These are phyloP conservation scores for Drosophila funebris DNA, from an alignment of 1,140 invertebrate species.

Conservation along the genomic window DNA sequence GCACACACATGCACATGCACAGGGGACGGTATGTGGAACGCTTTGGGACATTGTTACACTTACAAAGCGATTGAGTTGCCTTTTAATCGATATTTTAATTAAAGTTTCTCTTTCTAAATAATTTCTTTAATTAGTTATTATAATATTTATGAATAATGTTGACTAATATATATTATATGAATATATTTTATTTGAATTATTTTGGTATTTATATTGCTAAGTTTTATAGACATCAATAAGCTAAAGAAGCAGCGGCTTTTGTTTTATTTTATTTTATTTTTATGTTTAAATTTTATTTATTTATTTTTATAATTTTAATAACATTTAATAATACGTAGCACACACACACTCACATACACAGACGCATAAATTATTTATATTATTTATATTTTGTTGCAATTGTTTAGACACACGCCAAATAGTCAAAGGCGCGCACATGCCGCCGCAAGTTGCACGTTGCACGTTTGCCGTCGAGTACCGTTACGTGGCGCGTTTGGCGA, in stretches of 20 bases:
- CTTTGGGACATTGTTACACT: conserved; percentile 42
- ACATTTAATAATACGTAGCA: background rate
- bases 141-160: background rate
- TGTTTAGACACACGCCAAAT: conserved; percentile 2
- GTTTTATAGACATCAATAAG: background rate
- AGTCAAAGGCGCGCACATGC: conserved; percentile 33
- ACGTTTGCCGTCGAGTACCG: conserved; percentile 47
- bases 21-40: conserved; percentile 10
- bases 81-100: conserved; percentile 28
- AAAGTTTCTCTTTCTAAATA: conserved; percentile 1
- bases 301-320: background rate
- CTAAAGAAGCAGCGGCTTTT: background rate
- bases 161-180: background rate
- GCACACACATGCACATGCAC: conserved; percentile 12
- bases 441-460: conserved; percentile 48
- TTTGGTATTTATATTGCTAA: background rate
- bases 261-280: background rate
- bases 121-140: background rate
- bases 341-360: background rate
- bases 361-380: conserved; percentile 1
- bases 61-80: conserved; percentile 48
- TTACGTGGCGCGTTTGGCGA: conserved; percentile 57
- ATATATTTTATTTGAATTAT: background rate
- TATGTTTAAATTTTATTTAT: background rate
- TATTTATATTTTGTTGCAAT: too few relatives aligned